phyloP scores from a whole-genome alignment of 2,113 vertebrate species.

The Campylomormyrus numenius region DNA sequence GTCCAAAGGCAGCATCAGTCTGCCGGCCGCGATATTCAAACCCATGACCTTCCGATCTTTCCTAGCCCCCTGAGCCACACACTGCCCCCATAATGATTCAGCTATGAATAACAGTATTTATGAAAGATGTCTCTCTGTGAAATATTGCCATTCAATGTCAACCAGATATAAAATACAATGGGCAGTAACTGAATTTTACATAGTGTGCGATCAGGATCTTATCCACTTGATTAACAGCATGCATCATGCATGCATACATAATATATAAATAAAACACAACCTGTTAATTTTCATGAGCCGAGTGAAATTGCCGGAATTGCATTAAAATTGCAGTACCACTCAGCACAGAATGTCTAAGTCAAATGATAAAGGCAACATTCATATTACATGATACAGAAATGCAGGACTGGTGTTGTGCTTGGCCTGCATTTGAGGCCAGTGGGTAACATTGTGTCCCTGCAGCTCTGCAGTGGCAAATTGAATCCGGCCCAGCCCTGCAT shows the following conservation, averaged over 20 bases:
- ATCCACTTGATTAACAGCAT: not conserved
- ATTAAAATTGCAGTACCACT: not conserved
- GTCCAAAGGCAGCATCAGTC: not conserved
- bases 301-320: not conserved
- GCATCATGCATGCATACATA: not conserved
- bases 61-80: not conserved
- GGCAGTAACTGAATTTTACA: not conserved
- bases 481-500: not conserved
- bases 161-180: not conserved
- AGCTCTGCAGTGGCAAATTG: not conserved
- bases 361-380: not conserved
- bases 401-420: not conserved
- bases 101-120: conserved; percentile 16
- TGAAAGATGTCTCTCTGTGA: not conserved
- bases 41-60: not conserved
- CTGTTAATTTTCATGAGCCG: not conserved
- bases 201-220: not conserved
- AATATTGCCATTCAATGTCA: not conserved
- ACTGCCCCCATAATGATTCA: not conserved
- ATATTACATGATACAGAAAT: not conserved
- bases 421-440: not conserved
- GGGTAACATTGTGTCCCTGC: not conserved
- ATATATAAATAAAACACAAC: not conserved
- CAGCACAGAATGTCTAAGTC: not conserved
- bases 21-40: not conserved